Conservation (phyloP, 2,113 vertebrate species). For the Cyprinodon variegatus region DNA sequence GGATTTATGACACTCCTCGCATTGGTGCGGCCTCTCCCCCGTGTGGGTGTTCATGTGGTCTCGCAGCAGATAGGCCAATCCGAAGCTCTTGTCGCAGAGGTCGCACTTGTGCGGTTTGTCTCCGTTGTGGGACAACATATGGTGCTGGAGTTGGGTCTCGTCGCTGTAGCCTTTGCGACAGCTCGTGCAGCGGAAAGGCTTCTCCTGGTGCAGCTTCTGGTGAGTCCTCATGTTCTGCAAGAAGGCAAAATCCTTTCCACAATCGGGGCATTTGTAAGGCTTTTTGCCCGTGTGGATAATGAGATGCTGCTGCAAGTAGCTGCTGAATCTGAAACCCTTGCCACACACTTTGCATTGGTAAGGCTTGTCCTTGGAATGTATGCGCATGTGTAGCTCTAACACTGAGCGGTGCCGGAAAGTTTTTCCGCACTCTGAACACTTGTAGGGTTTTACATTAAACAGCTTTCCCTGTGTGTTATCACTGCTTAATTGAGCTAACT, state of each 20-base stretch:
- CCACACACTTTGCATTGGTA: constrained; percentile 81
- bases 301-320: constrained; percentile 82
- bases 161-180: constrained; percentile 83
- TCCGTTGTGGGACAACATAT: constrained; percentile 80
- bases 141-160: constrained; percentile 77
- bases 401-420: constrained; percentile 81
- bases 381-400: constrained; percentile 82
- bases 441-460: constrained; percentile 62
- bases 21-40: constrained; percentile 81
- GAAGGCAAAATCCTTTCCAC: constrained; percentile 83
- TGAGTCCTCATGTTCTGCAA: constrained; percentile 83
- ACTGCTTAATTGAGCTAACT: constrained; percentile 22
- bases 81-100: constrained; percentile 80
- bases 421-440: constrained; percentile 79
- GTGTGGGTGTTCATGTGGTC: constrained; percentile 85
- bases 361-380: constrained; percentile 80
- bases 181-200: constrained; percentile 81
- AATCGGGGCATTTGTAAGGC: constrained; percentile 82
- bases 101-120: constrained; percentile 82
- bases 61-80: constrained; percentile 79
- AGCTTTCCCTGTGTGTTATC: constrained; percentile 51
- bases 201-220: constrained; percentile 81
- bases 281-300: constrained; percentile 83
- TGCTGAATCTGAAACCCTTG: constrained; percentile 80
- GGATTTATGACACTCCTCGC: constrained; percentile 79